A percentile compares a stretch with the other conserved stretches of the same genome.
phyloP scores from a whole-genome alignment of 2,113 vertebrate species.

The Lampris incognitus region DNA sequence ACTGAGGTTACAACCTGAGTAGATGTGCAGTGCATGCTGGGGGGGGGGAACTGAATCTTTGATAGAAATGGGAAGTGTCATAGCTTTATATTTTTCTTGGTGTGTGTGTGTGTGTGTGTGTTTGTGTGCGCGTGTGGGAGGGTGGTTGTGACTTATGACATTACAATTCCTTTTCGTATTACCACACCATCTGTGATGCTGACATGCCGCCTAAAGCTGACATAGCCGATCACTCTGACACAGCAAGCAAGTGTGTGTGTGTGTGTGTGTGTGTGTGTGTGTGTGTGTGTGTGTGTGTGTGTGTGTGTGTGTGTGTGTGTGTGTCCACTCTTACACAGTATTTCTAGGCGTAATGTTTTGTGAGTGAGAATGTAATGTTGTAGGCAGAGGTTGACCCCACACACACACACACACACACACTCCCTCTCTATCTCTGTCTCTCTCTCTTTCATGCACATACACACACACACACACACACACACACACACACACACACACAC shows the following conservation, averaged over 20 bases:
- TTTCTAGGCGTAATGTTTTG: constrained; percentile 52
- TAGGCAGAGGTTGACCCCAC: constrained; percentile 4
- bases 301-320: constrained; percentile 7
- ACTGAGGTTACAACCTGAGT: constrained; percentile 55
- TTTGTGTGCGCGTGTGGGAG: constrained; percentile 33
- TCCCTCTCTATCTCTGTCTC: too few species aligned
- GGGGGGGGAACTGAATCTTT: constrained; percentile 64
- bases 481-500: too few species aligned
- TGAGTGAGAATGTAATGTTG: constrained; percentile 28
- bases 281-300: constrained; percentile 4
- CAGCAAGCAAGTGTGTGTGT: constrained; percentile 6
- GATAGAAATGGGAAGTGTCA: constrained; percentile 73
- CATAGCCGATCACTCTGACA: constrained; percentile 48
- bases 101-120: constrained; percentile 40
- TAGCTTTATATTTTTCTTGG: constrained; percentile 41
- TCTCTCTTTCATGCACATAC: too few species aligned
- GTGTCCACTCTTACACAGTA: constrained; percentile 31
- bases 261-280: constrained; percentile 9
- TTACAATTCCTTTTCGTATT: constrained; percentile 57
- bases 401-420: not conserved
- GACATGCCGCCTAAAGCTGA: constrained; percentile 65
- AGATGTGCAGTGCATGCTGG: constrained; percentile 40
- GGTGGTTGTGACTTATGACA: constrained; percentile 59
- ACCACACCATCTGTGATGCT: constrained; percentile 48
- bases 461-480: too few species aligned